These are phyloP conservation scores for Pararge aegeria DNA, from an alignment of 1,140 invertebrate genomes.

Conservation along the genomic window DNA sequence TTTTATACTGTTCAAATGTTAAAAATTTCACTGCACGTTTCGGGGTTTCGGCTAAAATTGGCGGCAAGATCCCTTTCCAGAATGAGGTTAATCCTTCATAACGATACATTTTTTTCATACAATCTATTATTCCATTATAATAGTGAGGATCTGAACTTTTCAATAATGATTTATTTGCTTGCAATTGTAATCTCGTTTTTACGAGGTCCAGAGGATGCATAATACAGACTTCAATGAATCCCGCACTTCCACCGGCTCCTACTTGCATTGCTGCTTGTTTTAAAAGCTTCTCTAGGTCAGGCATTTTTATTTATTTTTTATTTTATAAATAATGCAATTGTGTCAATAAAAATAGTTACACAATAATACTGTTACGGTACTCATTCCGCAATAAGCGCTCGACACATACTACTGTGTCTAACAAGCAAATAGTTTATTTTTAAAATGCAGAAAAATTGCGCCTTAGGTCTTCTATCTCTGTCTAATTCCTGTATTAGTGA, in stretches of 20 bases:
- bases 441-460: slow-evolving; percentile 42
- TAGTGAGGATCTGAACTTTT: slow-evolving; percentile 81
- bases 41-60: slow-evolving; percentile 95
- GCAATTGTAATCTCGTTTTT: slow-evolving; percentile 85
- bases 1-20: slow-evolving; percentile 96
- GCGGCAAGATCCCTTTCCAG: slow-evolving; percentile 96
- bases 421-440: slow-evolving; percentile 25
- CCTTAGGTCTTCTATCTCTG: slow-evolving; percentile 19
- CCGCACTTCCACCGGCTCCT: slow-evolving; percentile 92
- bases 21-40: slow-evolving; percentile 97
- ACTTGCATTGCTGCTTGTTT: slow-evolving; percentile 92
- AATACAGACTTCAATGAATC: slow-evolving; percentile 96
- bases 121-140: slow-evolving; percentile 91
- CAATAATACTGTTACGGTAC: slow-evolving; percentile 23
- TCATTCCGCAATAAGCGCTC: slow-evolving; percentile 25
- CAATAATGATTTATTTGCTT: slow-evolving; percentile 58
- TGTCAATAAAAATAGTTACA: slow-evolving; percentile 17
- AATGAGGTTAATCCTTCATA: slow-evolving; percentile 90
- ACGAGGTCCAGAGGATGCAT: slow-evolving; percentile 97
- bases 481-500: slow-evolving; percentile 23
- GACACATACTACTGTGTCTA: slow-evolving; percentile 12
- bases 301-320: slow-evolving; percentile 44
- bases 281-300: slow-evolving; percentile 76
- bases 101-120: slow-evolving; percentile 92
- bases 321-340: slow-evolving; percentile 13